Evolutionary conservation across 2,113 vertebrate genomes (phyloP), one percentile per base, ranked within the genome.

Genomic region (Chaetops frenatus): DNA sequence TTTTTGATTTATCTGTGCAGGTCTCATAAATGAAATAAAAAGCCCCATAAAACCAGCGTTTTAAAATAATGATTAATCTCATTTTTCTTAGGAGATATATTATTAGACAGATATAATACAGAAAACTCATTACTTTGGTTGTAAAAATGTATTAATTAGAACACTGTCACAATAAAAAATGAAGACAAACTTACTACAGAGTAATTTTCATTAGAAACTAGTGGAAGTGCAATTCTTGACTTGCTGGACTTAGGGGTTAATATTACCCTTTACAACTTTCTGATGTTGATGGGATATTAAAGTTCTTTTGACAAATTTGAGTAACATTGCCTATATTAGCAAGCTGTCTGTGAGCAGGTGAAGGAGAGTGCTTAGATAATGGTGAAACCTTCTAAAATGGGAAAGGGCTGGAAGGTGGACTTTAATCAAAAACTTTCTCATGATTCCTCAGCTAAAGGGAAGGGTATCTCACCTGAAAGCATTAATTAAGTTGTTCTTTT

Each of bases 91-190:
- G 53, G 69, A 88, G 48, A 81, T 66, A 21, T 13, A 83, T 83
- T 73, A 61, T 84, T 51, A 90, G 92, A 47, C 67, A 93, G 74
- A 56, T 74, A 74, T 12, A 54, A 81, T 35, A 70, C 61, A 64
- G 72, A 81, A 90, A 93, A 86, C 15, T 72, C 56, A 88, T 94
- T 94, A 48, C 57, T 94, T 90, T 44, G 24, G 15, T 58, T 78
- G 53, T 90, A 95, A 86, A 92, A 93, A 53, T 22, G 4, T 66
- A 90, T 93, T 93, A 83, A 95, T 95, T 92, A 86, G 87, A 77
- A 47, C 53, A 64, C 64, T 74, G 40, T 67, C 40, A 81, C 47
- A 90, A 80, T 44, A 81, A 29, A 61, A 90, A 81, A 88, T 27
- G 18, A 88, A 88, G 69, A 56, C 45, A 71, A 96, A 78, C 33